A percentile compares a stretch with the other conserved stretches of the same genome.
Conservation (phyloP, 2,113 vertebrate species). For the Beaufortia kweichowensis region DNA sequence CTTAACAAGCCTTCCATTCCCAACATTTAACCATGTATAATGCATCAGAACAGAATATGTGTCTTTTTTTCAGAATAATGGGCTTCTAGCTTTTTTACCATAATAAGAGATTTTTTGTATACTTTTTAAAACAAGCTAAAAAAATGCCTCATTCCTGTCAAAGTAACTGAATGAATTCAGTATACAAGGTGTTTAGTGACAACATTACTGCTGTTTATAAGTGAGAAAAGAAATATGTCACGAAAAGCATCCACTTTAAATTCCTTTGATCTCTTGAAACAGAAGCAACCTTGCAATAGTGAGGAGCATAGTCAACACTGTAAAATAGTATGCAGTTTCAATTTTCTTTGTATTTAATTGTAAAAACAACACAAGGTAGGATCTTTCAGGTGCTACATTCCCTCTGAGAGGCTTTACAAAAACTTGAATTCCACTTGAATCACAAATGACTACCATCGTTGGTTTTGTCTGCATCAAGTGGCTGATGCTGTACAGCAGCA, state of each 20-base stretch:
- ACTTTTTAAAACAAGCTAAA: no score
- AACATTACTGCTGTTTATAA: neutral
- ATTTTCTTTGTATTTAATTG: constrained; percentile 24
- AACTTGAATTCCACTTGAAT: constrained; percentile 41
- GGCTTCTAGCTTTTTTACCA: constrained; percentile 1
- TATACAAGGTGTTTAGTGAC: neutral
- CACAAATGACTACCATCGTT: constrained; percentile 43
- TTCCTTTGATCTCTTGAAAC: neutral
- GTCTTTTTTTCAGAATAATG: constrained; percentile 38
- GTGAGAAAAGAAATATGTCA: neutral
- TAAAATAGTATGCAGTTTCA: constrained; percentile 7
- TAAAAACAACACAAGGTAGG: constrained; percentile 8
- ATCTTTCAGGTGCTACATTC: constrained; percentile 16
- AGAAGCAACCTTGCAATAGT: neutral
- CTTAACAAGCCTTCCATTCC: constrained; percentile 49
- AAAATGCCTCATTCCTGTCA: neutral
- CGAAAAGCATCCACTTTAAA: neutral
- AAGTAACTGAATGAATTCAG: neutral
- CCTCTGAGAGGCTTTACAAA: constrained; percentile 36
- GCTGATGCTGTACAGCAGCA: neutral
- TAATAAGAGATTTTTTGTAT: neutral
- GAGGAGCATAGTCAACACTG: constrained; percentile 1
- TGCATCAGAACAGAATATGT: constrained; percentile 40
- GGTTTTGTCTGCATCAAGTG: constrained; percentile 39
- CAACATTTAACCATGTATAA: constrained; percentile 48